These are phyloP conservation scores for Drosophila malerkotliana DNA, from an alignment of 1,140 invertebrate genomes.

Conservation along the genomic window DNA sequence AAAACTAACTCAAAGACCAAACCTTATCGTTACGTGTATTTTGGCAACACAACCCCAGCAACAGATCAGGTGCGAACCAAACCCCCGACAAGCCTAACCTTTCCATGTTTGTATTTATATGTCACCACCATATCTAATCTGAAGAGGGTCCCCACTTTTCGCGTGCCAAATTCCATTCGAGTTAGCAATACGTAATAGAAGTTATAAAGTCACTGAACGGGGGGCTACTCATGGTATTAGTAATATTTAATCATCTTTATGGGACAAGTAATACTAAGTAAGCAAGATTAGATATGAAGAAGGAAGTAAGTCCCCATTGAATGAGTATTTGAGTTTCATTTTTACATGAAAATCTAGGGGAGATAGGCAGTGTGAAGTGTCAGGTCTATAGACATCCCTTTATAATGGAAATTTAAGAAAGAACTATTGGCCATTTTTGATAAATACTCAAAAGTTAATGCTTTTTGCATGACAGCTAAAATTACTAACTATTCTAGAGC, in stretches of 20 bases:
- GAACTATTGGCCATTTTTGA: no score
- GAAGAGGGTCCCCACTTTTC: constrained; percentile 40
- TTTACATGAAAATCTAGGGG: no score
- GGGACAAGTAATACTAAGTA: not conserved
- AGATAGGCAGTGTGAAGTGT: no score
- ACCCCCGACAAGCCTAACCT: constrained; percentile 12
- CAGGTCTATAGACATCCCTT: no score
- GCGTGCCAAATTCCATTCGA: constrained; percentile 45
- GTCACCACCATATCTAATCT: constrained; percentile 56
- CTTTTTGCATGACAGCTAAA: no score
- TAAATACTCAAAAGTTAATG: no score
- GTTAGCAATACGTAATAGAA: constrained; percentile 20
- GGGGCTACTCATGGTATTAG: not conserved
- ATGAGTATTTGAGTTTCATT: no score
- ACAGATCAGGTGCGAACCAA: constrained; percentile 30
- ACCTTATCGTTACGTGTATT: constrained; percentile 36
- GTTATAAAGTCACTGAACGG: not conserved
- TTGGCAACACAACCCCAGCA: constrained; percentile 9
- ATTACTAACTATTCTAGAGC: no score
- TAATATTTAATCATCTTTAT: not conserved
- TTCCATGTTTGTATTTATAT: constrained; percentile 2
- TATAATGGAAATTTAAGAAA: no score
- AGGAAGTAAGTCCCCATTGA: constrained; percentile 3
- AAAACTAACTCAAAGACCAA: constrained; percentile 8
- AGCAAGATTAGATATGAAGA: not conserved